These are phyloP conservation scores for Dendronephthya gigantea DNA, from an alignment of 64 coral and sea anemone genomes.

Conservation along the genomic window DNA sequence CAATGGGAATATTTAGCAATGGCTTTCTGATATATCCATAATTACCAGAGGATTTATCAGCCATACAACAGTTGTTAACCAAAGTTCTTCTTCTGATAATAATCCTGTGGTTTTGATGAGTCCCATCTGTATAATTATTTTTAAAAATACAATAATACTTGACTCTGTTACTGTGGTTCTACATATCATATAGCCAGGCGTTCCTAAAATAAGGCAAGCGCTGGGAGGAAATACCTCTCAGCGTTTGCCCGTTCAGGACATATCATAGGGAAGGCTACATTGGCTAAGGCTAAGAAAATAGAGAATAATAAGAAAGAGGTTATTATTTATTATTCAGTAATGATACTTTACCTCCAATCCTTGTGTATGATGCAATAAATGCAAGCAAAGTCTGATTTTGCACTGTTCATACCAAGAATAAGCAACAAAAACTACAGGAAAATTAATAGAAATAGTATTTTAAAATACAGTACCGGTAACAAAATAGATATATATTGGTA, in stretches of 20 bases:
- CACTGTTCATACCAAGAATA: neutral
- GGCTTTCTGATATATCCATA: neutral
- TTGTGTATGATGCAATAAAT: neutral
- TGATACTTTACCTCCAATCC: neutral
- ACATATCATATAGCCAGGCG: too few species aligned
- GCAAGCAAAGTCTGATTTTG: neutral
- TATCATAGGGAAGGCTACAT: too few species aligned
- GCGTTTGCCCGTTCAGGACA: too few species aligned
- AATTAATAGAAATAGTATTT: neutral
- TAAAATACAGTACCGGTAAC: too few species aligned
- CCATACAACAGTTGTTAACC: neutral
- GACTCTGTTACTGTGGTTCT: too few species aligned
- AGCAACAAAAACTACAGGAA: neutral
- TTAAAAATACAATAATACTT: neutral
- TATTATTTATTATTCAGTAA: neutral
- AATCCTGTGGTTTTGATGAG: neutral
- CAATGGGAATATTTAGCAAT: neutral
- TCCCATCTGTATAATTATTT: neutral
- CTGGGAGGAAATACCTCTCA: too few species aligned
- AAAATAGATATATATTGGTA: too few species aligned
- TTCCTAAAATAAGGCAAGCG: too few species aligned
- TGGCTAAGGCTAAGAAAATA: neutral
- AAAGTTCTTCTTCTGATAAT: neutral
- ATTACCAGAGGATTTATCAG: neutral
- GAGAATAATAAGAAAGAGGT: neutral